A percentile compares a stretch with the other conserved stretches of the same genome.
phyloP scores from a whole-genome alignment of 2,797 vertebrate genomes.

The Peromyscus eremicus region DNA sequence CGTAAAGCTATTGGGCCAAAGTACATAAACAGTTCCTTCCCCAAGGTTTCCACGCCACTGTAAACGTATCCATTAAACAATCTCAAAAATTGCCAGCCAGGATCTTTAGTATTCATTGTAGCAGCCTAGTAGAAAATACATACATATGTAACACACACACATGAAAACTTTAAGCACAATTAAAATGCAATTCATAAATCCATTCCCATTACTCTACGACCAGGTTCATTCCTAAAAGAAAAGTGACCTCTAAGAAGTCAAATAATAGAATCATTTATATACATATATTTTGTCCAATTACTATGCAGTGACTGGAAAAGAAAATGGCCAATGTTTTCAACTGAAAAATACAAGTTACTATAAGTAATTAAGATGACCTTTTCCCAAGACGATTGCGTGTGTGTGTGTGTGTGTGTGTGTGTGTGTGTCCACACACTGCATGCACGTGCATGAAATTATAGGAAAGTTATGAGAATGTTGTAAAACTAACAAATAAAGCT shows the following conservation, averaged over 20 bases:
- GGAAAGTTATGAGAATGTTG: not conserved
- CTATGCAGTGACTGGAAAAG: constrained; percentile 42
- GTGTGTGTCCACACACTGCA: not conserved
- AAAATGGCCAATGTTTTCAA: constrained; percentile 2
- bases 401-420: not conserved
- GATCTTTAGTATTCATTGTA: constrained; percentile 47
- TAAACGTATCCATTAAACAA: constrained; percentile 87
- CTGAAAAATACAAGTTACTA: not conserved
- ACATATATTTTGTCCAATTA: constrained; percentile 55
- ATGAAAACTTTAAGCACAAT: constrained; percentile 60
- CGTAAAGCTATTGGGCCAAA: constrained; percentile 93
- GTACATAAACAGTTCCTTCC: constrained; percentile 97
- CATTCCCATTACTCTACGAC: constrained; percentile 12
- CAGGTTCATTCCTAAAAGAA: constrained; percentile 50
- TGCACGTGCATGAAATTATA: not conserved
- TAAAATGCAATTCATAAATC: constrained; percentile 62
- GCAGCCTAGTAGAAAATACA: constrained; percentile 79
- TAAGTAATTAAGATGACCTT: constrained; percentile 30
- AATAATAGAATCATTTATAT: constrained; percentile 49
- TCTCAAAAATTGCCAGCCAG: constrained; percentile 69
- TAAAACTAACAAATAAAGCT: constrained; percentile 30
- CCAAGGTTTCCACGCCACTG: constrained; percentile 93
- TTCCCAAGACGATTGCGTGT: not conserved
- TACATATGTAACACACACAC: constrained; percentile 19
- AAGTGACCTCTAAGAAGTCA: constrained; percentile 15